A percentile compares a stretch with the other conserved stretches of the same genome.
These are phyloP conservation scores for Pteruthius melanotis DNA, from an alignment of 2,113 vertebrate genomes.

Conservation along the genomic window DNA sequence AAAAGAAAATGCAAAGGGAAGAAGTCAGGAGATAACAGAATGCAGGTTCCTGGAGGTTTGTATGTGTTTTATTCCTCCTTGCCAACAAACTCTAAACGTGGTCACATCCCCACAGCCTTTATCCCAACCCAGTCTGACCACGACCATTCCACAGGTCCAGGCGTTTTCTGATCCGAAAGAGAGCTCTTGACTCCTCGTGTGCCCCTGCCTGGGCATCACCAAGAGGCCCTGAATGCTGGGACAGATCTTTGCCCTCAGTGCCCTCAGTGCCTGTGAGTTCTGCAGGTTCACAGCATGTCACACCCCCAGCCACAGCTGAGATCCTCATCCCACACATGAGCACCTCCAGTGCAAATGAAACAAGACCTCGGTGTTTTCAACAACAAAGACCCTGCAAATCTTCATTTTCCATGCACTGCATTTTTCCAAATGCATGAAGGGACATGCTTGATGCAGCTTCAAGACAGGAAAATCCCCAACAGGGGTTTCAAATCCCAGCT, in stretches of 20 bases:
- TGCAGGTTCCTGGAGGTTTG: not conserved
- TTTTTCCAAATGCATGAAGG: not conserved
- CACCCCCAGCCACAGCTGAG: accelerated
- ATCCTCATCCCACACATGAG: accelerated
- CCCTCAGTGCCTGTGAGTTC: not conserved
- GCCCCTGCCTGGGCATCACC: not conserved
- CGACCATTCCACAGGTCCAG: not conserved
- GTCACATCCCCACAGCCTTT: not conserved
- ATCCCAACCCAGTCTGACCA: not conserved
- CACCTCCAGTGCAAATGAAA: not conserved
- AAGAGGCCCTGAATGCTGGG: too few species aligned
- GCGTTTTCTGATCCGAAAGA: not conserved
- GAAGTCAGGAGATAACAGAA: not conserved
- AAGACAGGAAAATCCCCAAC: not conserved
- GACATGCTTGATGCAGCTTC: not conserved
- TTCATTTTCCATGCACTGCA: not conserved
- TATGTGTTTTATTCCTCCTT: not conserved
- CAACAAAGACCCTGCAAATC: not conserved
- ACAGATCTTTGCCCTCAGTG: not conserved
- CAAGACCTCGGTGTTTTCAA: not conserved
- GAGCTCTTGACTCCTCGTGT: not conserved
- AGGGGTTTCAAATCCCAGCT: not conserved
- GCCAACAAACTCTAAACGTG: not conserved
- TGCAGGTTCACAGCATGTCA: not conserved
- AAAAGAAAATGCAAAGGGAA: not conserved